Conservation (phyloP, 2,797 vertebrate genomes). For the Phalloptychus januarius region DNA sequence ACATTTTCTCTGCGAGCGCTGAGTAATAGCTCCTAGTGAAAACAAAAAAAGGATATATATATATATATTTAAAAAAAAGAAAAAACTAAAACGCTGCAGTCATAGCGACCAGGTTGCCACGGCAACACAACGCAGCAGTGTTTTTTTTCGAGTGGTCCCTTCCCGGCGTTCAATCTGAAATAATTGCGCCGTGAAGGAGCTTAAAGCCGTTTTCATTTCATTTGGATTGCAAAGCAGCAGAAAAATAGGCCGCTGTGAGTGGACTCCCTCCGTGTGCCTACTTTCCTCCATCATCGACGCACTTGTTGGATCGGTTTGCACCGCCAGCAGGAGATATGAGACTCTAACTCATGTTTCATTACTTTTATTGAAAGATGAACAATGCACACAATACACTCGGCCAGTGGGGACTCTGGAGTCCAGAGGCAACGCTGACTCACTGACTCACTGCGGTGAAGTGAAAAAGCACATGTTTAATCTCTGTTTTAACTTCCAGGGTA, state of each 20-base stretch:
- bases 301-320: constrained; percentile 9
- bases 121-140: constrained; percentile 50
- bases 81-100: constrained; percentile 56
- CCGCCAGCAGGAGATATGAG: background rate
- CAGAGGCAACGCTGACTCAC: constrained; percentile 35
- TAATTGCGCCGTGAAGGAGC: constrained; percentile 19
- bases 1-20: constrained; percentile 42
- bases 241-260: constrained; percentile 19
- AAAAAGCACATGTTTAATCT: constrained; percentile 12
- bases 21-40: constrained; percentile 50
- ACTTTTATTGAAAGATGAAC: constrained; percentile 18
- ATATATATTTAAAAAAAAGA: constrained; percentile 25
- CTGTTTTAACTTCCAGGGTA: constrained; percentile 4
- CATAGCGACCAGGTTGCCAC: constrained; percentile 67
- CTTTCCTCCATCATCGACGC: constrained; percentile 14
- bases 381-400: background rate
- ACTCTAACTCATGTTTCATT: constrained; percentile 5
- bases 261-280: constrained; percentile 15
- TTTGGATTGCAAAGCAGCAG: constrained; percentile 22
- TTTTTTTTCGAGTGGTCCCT: constrained; percentile 14
- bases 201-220: constrained; percentile 20
- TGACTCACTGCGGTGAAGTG: constrained; percentile 35
- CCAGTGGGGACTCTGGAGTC: background rate
- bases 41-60: too few species aligned
- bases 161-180: constrained; percentile 18